Base-by-base conservation (phyloP, 2,888 invertebrate species). In the Limenitis camilla region DNA sequence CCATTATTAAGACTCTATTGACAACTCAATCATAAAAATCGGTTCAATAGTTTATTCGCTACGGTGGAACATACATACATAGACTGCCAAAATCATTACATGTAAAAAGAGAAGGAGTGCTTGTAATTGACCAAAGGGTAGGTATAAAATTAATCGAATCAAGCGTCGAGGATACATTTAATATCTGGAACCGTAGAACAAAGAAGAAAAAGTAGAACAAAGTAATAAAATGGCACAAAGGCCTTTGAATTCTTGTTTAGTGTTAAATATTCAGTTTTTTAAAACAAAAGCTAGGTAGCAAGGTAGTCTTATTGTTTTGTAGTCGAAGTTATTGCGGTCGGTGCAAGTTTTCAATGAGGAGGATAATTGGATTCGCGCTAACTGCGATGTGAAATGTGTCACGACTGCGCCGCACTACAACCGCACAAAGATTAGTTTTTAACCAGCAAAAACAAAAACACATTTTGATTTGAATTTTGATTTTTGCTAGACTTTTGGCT, bases 191-290 rank as follows among this genome's bases (percentile, higher is more conserved):
- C 44, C 42, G 31, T 54, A 42, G 49, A 50, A 31, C 52, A 47
- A 47, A 43, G 54, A 43, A 46, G 39, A 43, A 33, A 51, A 50
- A 52, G 52, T 47, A 42, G 49, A 52, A 55, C 51, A 53, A 60
- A 60, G 58, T 40, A 51, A 42, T 51, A 57, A 55, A 52, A 55
- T 28, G 51, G 43, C 39, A 57, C 53, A 58, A 58, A 60, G 49
- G 55, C 53, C 58, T 58, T 60, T 60, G 55, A 53, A 52, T 48
- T 52, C 50, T 53, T 56, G 52, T 55, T 53, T 50, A 53, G 58
- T 53, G 58, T 60, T 58, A 58, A 60, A 55, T 55, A 60, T 53
- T 52, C 57, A 40, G 44, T 40, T 56, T 52, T 55, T 56, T 41
- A 48, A 48, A 55, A 55, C 46, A 53, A 56, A 50, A 35, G 45